Base-by-base conservation (phyloP, 1,140 invertebrate genomes). In the Drosophila nikananu region DNA sequence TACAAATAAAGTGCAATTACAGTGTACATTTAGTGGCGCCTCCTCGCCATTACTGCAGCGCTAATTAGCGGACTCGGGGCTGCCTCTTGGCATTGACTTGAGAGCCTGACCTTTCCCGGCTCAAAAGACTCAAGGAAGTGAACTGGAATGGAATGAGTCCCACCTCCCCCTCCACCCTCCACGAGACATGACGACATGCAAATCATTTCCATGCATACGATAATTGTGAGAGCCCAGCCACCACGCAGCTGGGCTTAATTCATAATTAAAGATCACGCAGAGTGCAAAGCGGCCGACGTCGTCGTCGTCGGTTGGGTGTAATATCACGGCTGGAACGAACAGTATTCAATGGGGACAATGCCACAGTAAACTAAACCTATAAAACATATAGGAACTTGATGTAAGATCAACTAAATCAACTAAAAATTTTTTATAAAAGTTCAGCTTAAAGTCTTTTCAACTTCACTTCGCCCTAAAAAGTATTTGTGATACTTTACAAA, bases 231-330 rank as follows among this genome's bases (percentile, higher is more conserved):
- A 64, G 60, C 62, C 44, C 57, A 37, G 32, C 44, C 44, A 37
- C 37, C 49, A 65, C 61, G 66, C 66, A 52, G 57, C 54, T 79
- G 75, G 39, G 72, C 72, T 64, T 67, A 44, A 77, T 77, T 79
- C 54, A 65, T 72, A 79, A 79, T 72, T 79, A 72, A 72, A 79
- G 77, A 72, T 72, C 76, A 65, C 44, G 54, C 58, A 79, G 60
- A 63, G 76, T 46, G 54, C 55, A 64, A 65, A 71, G 66, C 30
- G 54, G 35, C 52, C 73, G 72, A n/a, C 55, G n/a, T 23, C 58
- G 72, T n/a, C 54, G n/a, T 17, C 32, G 27, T 32, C 6, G 19
- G 54, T 12, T 17, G 54, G 54, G 25, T 73, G 39, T 72, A 72
- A 37, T 62, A 19, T 37, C 37, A 27, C 6, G 54, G 55, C 39